These are phyloP conservation scores for Ips typographus DNA, from an alignment of 1,140 invertebrate genomes.

Conservation along the genomic window DNA sequence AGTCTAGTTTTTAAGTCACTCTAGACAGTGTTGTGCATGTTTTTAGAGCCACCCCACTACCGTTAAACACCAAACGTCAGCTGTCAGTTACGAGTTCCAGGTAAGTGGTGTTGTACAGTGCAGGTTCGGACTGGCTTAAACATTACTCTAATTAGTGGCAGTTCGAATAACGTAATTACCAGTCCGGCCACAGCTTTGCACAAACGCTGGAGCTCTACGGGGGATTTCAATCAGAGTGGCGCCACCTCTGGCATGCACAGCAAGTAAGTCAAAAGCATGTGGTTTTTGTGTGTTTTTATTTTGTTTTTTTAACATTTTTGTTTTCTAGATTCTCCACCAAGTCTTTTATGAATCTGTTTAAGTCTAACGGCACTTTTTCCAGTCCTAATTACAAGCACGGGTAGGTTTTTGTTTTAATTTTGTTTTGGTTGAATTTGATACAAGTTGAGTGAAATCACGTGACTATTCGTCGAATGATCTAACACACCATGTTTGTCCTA, in stretches of 20 bases:
- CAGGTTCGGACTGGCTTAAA: no score
- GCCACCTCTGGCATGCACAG: constrained; percentile 40
- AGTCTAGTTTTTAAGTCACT: no score
- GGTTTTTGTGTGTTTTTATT: constrained; percentile 35
- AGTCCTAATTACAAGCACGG: constrained; percentile 62
- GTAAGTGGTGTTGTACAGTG: constrained; percentile 35
- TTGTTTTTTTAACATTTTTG: constrained; percentile 50
- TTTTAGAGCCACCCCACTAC: constrained; percentile 65
- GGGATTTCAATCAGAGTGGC: constrained; percentile 64
- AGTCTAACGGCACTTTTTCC: constrained; percentile 58
- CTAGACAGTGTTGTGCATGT: no score
- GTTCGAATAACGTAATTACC: constrained; percentile 7
- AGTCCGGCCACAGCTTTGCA: constrained; percentile 52
- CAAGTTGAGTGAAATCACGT: background rate
- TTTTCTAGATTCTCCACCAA: constrained; percentile 63
- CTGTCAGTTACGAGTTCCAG: constrained; percentile 40
- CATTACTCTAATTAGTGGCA: constrained; percentile 5
- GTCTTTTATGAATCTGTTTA: constrained; percentile 63
- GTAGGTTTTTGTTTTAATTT: constrained; percentile 54
- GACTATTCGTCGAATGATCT: no score
- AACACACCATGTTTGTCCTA: no score
- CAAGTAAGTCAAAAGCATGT: constrained; percentile 43
- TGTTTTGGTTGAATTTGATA: constrained; percentile 1
- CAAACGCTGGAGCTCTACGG: constrained; percentile 82
- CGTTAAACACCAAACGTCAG: constrained; percentile 50